Conservation (phyloP, 2,797 vertebrate genomes). For the Cynopterus sphinx region DNA sequence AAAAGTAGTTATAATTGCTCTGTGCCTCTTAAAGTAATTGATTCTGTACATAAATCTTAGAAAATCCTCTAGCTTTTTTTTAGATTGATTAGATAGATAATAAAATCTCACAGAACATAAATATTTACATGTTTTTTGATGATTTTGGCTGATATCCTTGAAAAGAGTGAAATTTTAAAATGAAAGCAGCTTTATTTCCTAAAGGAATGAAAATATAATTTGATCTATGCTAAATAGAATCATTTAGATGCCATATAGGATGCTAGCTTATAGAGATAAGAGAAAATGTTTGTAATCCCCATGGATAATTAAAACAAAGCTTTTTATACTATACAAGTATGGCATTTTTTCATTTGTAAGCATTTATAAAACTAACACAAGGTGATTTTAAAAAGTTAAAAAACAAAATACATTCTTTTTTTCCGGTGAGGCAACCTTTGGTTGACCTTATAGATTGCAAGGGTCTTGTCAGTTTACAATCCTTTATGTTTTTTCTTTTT, state of each 20-base stretch:
- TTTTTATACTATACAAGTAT: not conserved
- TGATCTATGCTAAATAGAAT: constrained; percentile 34
- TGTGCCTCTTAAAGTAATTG: constrained; percentile 65
- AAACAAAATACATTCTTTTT: not conserved
- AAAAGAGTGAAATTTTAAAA: constrained; percentile 44
- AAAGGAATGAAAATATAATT: constrained; percentile 12
- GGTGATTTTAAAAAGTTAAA: not conserved
- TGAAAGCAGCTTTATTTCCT: not conserved
- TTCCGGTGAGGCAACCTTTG: too few relatives aligned
- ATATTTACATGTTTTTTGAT: constrained; percentile 43
- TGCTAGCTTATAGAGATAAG: not conserved
- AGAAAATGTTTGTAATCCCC: not conserved
- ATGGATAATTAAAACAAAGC: not conserved
- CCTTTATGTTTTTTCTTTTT: too few relatives aligned
- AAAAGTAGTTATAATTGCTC: constrained; percentile 73
- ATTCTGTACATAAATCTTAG: constrained; percentile 70
- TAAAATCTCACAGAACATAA: constrained; percentile 66
- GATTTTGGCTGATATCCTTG: constrained; percentile 49
- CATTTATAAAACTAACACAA: not conserved
- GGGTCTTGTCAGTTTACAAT: too few relatives aligned
- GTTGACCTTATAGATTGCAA: too few relatives aligned
- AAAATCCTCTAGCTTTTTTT: constrained; percentile 77
- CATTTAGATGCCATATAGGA: not conserved
- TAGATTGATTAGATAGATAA: constrained; percentile 64
- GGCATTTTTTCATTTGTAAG: not conserved